Conservation (phyloP, 2,113 vertebrate species). For the Gymnorhina tibicen region DNA sequence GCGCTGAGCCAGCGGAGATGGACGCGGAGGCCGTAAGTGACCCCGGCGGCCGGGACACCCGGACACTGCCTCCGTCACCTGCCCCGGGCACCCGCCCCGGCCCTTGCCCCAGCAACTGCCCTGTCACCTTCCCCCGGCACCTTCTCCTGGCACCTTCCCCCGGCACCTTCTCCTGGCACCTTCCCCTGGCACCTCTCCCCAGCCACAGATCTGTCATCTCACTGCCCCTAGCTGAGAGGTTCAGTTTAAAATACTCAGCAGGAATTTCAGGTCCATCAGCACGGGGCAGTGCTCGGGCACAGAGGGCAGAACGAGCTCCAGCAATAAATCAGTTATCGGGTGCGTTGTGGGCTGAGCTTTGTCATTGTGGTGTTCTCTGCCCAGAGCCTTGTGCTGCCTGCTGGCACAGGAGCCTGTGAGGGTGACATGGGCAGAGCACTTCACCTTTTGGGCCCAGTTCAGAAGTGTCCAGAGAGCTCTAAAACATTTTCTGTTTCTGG, state of each 20-base stretch:
- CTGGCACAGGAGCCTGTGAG: not conserved
- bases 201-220: rapidly evolving
- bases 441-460: rapidly evolving
- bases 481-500: rapidly evolving
- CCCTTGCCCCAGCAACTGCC: not conserved
- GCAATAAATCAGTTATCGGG: rapidly evolving
- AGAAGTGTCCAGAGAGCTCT: not conserved
- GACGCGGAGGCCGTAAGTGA: constrained; percentile 83
- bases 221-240: rapidly evolving
- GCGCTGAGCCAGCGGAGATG: constrained; percentile 71
- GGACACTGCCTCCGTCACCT: not conserved
- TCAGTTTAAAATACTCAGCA: rapidly evolving
- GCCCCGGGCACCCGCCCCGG: not conserved
- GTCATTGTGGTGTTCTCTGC: rapidly evolving
- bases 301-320: rapidly evolving
- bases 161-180: too few relatives aligned
- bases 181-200: not conserved
- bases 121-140: too few relatives aligned
- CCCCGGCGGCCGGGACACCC: not conserved
- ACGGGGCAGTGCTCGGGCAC: rapidly evolving
- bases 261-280: rapidly evolving
- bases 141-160: too few relatives aligned
- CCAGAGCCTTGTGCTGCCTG: not conserved
- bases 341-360: too few relatives aligned
- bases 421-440: rapidly evolving